Base-by-base conservation (phyloP, 2,888 invertebrate genomes). In the Hartigia nigra region DNA sequence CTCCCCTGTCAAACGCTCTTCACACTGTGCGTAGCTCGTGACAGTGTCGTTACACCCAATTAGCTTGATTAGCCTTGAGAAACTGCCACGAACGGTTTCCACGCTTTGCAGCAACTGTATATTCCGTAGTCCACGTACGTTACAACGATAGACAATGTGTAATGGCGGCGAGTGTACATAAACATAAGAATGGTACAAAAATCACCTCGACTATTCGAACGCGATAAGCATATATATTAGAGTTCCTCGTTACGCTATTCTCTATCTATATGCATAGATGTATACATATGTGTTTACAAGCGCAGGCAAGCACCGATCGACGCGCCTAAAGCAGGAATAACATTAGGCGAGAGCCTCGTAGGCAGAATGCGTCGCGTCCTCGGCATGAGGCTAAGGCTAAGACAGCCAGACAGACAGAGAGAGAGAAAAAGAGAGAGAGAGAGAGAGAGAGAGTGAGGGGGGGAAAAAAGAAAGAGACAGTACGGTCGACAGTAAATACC, bases 401-500 rank as follows among this genome's bases (percentile, higher is more conserved):
- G 35, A 70, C 31, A 74, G 74, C 72, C 72, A 70, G 75, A 79
- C 93, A 92, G 92, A 91, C 90, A 90, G 92, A 92, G 92, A 91
- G 91, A 91, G 92, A 93, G 92, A 92, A 92, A 92, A 92, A 90
- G 92, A 92, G 90, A 90, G 91, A 91, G 92, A 92, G 55, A 69
- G 75, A 69, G 69, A 81, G 78, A n/a, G 77, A 75, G 55, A 74
- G 55, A 76, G 75, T 70, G 79, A 75, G 78, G 76, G 74, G 77
- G 78, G 78, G 81, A 81, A 81, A 82, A 84, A 83, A 14, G 11
- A 31, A 14, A 70, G 83, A 83, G 84, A 79, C 77, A 74, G 80
- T 77, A 81, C 76, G 69, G 81, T 85, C 83, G 82, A 82, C 23
- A 55, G 23, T 23, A 23, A 23, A 55, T 9, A 2, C 23, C 55